Conservation (phyloP, 1,140 invertebrate genomes). For the Araneus ventricosus region DNA sequence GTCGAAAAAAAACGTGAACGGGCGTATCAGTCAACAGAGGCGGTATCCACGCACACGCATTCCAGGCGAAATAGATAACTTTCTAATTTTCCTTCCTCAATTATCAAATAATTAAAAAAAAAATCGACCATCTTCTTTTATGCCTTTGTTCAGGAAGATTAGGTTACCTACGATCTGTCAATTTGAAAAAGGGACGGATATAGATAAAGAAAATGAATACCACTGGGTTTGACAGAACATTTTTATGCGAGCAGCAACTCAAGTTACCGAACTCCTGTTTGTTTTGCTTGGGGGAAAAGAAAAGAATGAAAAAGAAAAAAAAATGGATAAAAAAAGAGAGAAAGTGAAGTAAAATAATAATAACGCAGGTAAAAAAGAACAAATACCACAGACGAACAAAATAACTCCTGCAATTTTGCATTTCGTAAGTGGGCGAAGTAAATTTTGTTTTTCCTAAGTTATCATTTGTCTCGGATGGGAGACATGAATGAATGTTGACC, state of each 20-base stretch:
- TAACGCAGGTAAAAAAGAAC: not conserved
- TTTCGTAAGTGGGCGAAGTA: conserved; percentile 54
- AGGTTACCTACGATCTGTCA: conserved; percentile 6
- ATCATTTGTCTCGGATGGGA: conserved; percentile 42
- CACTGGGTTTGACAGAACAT: not conserved
- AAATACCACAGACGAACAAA: not conserved
- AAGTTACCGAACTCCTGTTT: not conserved
- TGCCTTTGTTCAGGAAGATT: not conserved
- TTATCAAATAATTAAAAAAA: not conserved
- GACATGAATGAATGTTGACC: conserved; percentile 21
- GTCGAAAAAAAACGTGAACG: not conserved
- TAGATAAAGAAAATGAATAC: not conserved
- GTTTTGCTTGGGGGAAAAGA: not conserved
- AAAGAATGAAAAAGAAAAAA: not conserved
- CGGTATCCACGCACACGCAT: not conserved
- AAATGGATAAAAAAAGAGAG: not conserved
- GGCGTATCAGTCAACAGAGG: not conserved
- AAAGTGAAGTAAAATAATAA: not conserved
- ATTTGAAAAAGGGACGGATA: not conserved
- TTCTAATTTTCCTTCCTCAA: not conserved
- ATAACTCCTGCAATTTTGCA: conserved; percentile 34
- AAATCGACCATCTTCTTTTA: not conserved
- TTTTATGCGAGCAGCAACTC: not conserved
- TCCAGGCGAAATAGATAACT: not conserved
- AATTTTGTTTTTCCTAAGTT: conserved; percentile 38